These are phyloP conservation scores for Rhingia campestris DNA, from an alignment of 2,888 invertebrate species.

Conservation along the genomic window DNA sequence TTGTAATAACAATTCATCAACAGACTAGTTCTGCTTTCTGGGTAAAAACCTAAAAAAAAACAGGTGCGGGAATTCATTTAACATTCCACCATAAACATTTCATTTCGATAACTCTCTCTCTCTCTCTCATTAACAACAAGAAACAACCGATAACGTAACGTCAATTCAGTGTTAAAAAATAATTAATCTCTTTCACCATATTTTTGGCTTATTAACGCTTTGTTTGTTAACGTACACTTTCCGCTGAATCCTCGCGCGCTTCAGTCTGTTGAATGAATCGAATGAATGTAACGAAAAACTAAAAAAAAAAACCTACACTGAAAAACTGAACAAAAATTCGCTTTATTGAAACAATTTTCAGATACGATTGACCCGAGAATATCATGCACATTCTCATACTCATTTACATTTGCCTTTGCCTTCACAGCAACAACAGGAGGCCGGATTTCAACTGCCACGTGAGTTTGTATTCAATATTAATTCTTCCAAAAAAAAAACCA, in stretches of 20 bases:
- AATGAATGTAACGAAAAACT: slow-evolving; percentile 59
- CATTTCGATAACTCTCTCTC: slow-evolving; percentile 44
- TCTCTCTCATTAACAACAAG: slow-evolving; percentile 29
- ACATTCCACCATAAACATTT: slow-evolving; percentile 38
- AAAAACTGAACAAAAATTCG: slow-evolving; percentile 78
- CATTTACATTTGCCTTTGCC: slow-evolving; percentile 96
- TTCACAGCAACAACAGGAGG: slow-evolving; percentile 90
- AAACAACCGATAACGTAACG: background rate
- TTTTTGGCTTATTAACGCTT: slow-evolving; percentile 68
- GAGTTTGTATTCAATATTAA: slow-evolving; percentile 83
- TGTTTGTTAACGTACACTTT: slow-evolving; percentile 45
- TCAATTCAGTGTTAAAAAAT: slow-evolving; percentile 60
- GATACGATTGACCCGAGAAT: slow-evolving; percentile 97
- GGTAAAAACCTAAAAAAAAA: slow-evolving; percentile 14
- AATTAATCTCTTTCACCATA: slow-evolving; percentile 45
- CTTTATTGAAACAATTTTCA: slow-evolving; percentile 83
- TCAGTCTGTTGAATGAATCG: slow-evolving; percentile 67
- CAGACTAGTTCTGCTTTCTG: slow-evolving; percentile 63
- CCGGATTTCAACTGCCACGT: slow-evolving; percentile 86
- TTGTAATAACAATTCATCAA: slow-evolving; percentile 59
- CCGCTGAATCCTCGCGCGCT: slow-evolving; percentile 57
- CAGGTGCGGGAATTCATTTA: slow-evolving; percentile 66
- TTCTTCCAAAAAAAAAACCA: slow-evolving; percentile 32
- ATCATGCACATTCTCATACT: slow-evolving; percentile 96
- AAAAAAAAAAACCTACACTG: slow-evolving; percentile 63